Conservation (phyloP, 2,113 vertebrate species). For the Delphinapterus leucas region DNA sequence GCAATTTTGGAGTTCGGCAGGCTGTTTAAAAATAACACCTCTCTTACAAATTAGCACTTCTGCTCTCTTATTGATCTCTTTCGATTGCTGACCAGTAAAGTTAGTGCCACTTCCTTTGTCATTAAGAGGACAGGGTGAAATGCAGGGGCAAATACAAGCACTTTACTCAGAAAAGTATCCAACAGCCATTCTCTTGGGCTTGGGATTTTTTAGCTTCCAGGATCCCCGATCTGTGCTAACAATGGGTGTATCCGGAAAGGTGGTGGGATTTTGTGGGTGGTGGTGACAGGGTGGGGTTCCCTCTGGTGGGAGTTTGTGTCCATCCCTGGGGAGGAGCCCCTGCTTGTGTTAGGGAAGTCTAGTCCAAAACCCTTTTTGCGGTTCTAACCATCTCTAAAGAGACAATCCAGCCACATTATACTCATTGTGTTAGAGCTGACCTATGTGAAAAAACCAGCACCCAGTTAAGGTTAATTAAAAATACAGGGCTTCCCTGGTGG, state of each 20-base stretch:
- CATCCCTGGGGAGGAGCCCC: background rate
- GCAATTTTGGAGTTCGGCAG: background rate
- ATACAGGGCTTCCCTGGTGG: too few relatives aligned
- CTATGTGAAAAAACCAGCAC: background rate
- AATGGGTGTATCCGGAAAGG: background rate
- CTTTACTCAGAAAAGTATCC: background rate
- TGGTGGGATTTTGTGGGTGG: background rate
- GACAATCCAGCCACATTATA: background rate
- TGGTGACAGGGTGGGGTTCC: background rate
- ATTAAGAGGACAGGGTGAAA: background rate
- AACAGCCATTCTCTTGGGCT: background rate
- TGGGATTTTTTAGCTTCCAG: background rate
- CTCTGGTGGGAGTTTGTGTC: background rate
- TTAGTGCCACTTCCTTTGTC: background rate
- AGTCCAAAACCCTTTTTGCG: background rate
- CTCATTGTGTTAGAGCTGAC: background rate
- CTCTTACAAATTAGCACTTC: background rate
- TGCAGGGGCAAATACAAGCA: background rate
- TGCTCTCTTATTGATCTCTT: background rate
- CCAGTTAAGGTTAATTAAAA: constrained; percentile 36
- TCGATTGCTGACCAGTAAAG: constrained; percentile 27
- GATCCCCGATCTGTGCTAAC: background rate
- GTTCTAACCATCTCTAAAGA: background rate
- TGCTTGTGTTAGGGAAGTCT: background rate
- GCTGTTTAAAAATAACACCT: constrained; percentile 25